A percentile compares a stretch with the other conserved stretches of the same genome.
These are phyloP conservation scores for Astreopora myriophthalma DNA, from an alignment of 64 coral and sea anemone species.

Conservation along the genomic window DNA sequence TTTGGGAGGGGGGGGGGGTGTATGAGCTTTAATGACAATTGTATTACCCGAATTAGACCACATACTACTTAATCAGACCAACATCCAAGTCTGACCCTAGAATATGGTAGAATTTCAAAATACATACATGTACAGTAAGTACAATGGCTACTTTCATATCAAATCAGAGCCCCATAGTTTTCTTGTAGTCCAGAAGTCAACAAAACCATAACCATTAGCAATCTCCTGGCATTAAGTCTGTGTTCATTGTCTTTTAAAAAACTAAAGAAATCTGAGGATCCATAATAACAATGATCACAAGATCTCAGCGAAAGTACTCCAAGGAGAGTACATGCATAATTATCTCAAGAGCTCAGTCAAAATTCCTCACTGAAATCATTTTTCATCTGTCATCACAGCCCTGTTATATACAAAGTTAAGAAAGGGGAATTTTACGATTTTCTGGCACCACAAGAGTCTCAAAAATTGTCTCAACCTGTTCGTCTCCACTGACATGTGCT, in stretches of 20 bases:
- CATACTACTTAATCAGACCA: too few relatives aligned
- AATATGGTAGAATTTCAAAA: too few relatives aligned
- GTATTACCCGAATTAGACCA: too few relatives aligned
- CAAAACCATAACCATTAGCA: not conserved
- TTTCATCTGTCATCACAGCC: not conserved
- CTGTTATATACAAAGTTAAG: not conserved
- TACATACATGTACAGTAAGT: not conserved
- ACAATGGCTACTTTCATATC: not conserved
- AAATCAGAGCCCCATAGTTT: not conserved
- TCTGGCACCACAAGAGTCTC: not conserved
- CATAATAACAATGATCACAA: too few relatives aligned
- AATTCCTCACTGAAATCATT: not conserved
- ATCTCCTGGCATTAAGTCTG: too few relatives aligned
- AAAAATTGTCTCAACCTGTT: not conserved
- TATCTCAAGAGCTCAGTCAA: too few relatives aligned
- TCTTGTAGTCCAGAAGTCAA: not conserved
- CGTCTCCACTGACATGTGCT: not conserved
- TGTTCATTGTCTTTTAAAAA: too few relatives aligned
- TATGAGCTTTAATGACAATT: too few relatives aligned
- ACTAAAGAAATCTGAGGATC: too few relatives aligned
- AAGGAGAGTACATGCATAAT: not conserved
- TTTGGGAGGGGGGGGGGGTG: too few relatives aligned
- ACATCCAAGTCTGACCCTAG: too few relatives aligned
- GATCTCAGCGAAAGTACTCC: not conserved
- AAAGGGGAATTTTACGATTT: not conserved